Evolutionary conservation across 2,888 invertebrate species (phyloP), one percentile per base, ranked within the genome.

Genomic region (Chloroclysta siterata): DNA sequence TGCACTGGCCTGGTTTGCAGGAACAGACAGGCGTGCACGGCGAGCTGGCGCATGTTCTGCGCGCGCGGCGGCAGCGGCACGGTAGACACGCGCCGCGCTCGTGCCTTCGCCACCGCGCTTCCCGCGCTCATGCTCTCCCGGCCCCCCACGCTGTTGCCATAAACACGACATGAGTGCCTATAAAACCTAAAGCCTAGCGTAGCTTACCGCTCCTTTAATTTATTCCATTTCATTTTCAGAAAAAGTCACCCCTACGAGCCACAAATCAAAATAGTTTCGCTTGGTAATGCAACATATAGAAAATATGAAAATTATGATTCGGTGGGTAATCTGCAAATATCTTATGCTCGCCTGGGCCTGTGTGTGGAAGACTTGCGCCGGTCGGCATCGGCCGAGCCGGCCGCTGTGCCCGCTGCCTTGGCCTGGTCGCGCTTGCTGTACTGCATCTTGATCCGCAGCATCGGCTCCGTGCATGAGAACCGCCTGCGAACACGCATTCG

Each of bases 21-120:
- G 83, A 96, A 97, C 55, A 96, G 78, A 81, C 96, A 94, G 63
- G 95, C 94, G 81, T 95, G 95, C 60, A 95, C 94, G 44, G 95
- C 94, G 17, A 95, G 88, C 54, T 85, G 88, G 69, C 95, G 87
- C 82, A 94, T 83, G 72, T 62, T 61, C 70, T 81, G 85, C 68
- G 89, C 88, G 42, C 85, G 86, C 71, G 72, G 39, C 8, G 94
- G 94, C 81, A 93, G 79, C 48, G 83, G 5, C 63, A 90, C 89
- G 10, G 79, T 63, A 0, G 94, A 91, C 68, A 90, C 85, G 76
- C 89, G 88, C 46, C 91, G 87, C 72, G 86, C 86, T 65, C 78
- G 82, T 65, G 89, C 89, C 81, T 87, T 88, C 68, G 74, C 72
- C 74, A 87, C 75, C 60, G 88, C 89, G 46, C 72, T 78, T 70